Evolutionary conservation across 92 coral and sea anemone species (phyloP).

Genomic region (Zoanthus sociatus): DNA sequence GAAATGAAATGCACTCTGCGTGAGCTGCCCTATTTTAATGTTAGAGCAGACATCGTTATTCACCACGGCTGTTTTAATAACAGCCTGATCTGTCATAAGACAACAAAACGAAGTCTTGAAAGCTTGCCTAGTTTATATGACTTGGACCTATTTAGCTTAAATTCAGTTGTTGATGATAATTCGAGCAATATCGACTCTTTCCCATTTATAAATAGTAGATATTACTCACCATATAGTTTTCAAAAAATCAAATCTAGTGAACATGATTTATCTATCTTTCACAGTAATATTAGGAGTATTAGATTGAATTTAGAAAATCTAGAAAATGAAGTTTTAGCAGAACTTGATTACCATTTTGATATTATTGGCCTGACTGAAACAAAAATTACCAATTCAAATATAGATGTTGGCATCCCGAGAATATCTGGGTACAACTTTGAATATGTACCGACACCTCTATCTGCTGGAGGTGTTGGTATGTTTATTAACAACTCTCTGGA

Average conservation of each 20-base stretch:
- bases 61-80: slow-evolving; percentile 25
- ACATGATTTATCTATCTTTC: slow-evolving; percentile 10
- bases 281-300: slow-evolving; percentile 42
- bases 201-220: slow-evolving; percentile 1
- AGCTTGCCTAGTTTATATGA: slow-evolving; percentile 24
- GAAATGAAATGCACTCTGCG: slow-evolving; percentile 23
- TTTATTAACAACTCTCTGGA: slow-evolving; percentile 50
- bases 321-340: slow-evolving; percentile 30
- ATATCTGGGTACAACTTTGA: slow-evolving; percentile 57
- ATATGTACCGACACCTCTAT: slow-evolving; percentile 61
- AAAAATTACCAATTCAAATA: slow-evolving; percentile 30
- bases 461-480: slow-evolving; percentile 68
- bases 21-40: slow-evolving; percentile 20
- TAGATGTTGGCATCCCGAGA: slow-evolving; percentile 27
- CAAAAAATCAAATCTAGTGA: slow-evolving; percentile 23
- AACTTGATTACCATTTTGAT: slow-evolving; percentile 49
- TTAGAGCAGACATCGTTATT: neutral
- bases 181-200: neutral
- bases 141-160: slow-evolving; percentile 11
- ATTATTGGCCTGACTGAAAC: slow-evolving; percentile 51
- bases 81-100: neutral
- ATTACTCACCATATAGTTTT: slow-evolving; percentile 24
- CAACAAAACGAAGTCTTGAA: neutral
- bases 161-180: neutral
- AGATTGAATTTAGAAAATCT: slow-evolving; percentile 37